Evolutionary conservation across 2,888 invertebrate species (phyloP), one percentile per base, ranked within the genome.

Genomic region (Pseudanteris insignis): DNA sequence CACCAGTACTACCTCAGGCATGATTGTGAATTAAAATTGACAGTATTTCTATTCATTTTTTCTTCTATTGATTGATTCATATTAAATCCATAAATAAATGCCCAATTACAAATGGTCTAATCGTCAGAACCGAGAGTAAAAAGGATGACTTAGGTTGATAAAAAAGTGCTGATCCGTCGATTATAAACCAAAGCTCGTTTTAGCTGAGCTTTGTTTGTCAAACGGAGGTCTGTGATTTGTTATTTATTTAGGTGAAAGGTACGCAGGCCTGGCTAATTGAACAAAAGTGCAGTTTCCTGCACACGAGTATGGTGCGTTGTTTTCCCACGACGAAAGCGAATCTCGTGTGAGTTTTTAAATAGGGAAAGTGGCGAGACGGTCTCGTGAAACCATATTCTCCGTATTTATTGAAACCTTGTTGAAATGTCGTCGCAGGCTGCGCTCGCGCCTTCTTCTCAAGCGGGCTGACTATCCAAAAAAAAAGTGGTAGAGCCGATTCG

Each of bases 291-390:
- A 6, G 18, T 30, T 58, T 58, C 50, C 50, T 58, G 40, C 18
- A 24, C 25, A 15, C 24, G n/a, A 48, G 18, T 25, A 29, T 21
- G n/a, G 13, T 11, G 46, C 46, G 37, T 50, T 18, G 40, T 48
- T 53, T 55, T 60, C 53, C 50, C 57, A 57, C 51, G 38, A 41
- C 30, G 21, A 14, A 26, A 44, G 43, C 26, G 34, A 40, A 53
- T 57, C 53, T 32, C 43, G 37, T 46, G 47, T 57, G 47, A 63
- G 41, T 63, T 51, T 59, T 44, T 51, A 59, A 63, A 51, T 47
- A 57, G 60, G 48, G 60, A 64, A 64, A 64, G 63, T 55, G 44
- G 30, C 48, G 29, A 51, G 46, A 25, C 37, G 36, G 18, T 28
- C 28, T 40, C 26, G 54, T 33, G 44, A 53, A 48, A 38, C 21